Evolutionary conservation across 2,888 invertebrate species (phyloP).

Genomic region (Drepana falcataria): DNA sequence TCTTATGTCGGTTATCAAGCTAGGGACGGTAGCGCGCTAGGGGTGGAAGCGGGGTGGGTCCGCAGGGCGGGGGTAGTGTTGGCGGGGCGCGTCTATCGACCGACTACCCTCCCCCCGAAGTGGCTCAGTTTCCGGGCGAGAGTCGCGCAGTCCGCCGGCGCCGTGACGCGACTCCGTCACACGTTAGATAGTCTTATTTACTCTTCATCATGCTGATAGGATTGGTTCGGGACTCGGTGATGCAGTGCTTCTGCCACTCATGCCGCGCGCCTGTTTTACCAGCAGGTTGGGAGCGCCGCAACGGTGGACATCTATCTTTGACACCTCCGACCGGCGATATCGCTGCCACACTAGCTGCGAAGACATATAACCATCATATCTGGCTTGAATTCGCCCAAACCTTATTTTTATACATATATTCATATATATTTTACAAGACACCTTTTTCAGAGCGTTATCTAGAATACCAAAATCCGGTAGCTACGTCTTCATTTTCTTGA

Average conservation of each 20-base stretch:
- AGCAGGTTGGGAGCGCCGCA: conserved; percentile 80
- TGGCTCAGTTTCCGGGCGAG: conserved; percentile 79
- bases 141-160: conserved; percentile 81
- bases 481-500: conserved; percentile 1
- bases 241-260: conserved; percentile 96
- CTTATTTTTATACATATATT: conserved; percentile 1
- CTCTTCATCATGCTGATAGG: conserved; percentile 88
- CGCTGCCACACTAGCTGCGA: conserved; percentile 41
- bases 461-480: background rate
- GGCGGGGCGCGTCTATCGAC: conserved; percentile 78
- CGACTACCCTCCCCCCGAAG: conserved; percentile 77
- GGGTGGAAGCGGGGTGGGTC: conserved; percentile 61
- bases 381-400: conserved; percentile 12
- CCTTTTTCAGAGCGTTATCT: conserved; percentile 1
- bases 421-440: conserved; percentile 1
- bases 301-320: conserved; percentile 18
- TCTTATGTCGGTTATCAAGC: conserved; percentile 75
- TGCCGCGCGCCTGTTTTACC: conserved; percentile 90
- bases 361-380: conserved; percentile 44
- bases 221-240: conserved; percentile 93
- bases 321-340: conserved; percentile 36
- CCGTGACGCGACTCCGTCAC: conserved; percentile 70
- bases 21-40: conserved; percentile 63
- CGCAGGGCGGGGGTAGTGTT: conserved; percentile 66
- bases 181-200: conserved; percentile 70